Base-by-base conservation (phyloP, 1,140 invertebrate genomes). In the Cotesia vestalis region DNA sequence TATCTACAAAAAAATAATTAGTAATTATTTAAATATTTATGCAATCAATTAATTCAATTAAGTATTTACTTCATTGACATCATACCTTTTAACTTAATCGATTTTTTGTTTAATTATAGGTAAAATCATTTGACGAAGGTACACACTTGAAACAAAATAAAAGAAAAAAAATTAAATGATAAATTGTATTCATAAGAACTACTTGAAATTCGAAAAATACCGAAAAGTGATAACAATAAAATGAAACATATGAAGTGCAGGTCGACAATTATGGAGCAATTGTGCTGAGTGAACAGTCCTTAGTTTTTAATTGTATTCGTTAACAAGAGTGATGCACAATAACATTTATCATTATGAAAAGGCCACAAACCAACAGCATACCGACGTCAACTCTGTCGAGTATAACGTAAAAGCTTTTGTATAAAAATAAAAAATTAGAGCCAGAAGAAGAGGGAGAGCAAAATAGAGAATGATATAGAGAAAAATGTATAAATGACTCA, bases 231-330 rank as follows among this genome's bases (percentile, higher is more conserved):
- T 14, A 55, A 17, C n/a, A n/a, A 14, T 55, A 55, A 69, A 61
- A 46, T 60, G 36, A 40, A 69, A 60, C n/a, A 59, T 14, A 27
- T 38, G n/a, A 59, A 59, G 53, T 55, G 53, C 17, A 55, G 4
- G 12, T 14, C 12, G 53, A 69, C 68, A 69, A 74, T 74, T 73
- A 66, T 62, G 61, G 72, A 76, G 70, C 69, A 76, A 76, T 76
- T 76, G 70, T 70, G 59, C 70, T 35, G 72, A 76, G 75, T 76
- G 75, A 68, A 76, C 71, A 72, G 72, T 63, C 70, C 73, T 76
- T 67, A 71, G 75, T 76, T 76, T 76, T 76, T 76, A 76, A 76
- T 76, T 76, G 75, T 76, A 69, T 76, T 76, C 75, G 75, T 76
- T 76, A 76, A 70, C 70, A 72, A 61, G 67, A 76, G 70, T 69